These are phyloP conservation scores for Clanis bilineata DNA, from an alignment of 2,888 invertebrate genomes.

Conservation along the genomic window DNA sequence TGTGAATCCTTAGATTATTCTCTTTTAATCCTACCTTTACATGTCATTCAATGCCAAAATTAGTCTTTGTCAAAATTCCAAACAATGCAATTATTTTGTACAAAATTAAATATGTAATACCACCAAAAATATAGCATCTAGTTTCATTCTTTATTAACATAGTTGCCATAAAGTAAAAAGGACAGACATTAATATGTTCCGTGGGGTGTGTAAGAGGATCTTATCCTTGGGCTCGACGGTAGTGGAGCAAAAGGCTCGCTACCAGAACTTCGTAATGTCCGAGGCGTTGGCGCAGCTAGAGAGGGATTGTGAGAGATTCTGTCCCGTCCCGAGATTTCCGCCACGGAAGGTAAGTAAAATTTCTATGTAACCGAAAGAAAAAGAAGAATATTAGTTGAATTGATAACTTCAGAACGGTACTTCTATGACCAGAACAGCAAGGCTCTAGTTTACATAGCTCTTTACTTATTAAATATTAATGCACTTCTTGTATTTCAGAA, in stretches of 20 bases:
- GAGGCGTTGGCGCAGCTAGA: slow-evolving; percentile 55
- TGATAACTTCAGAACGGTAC: no score
- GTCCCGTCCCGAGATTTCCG: slow-evolving; percentile 53
- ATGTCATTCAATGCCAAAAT: no score
- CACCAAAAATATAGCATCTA: not conserved
- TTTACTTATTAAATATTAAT: no score
- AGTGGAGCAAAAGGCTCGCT: slow-evolving; percentile 33
- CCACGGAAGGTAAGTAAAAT: slow-evolving; percentile 60
- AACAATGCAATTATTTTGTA: not conserved
- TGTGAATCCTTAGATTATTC: no score
- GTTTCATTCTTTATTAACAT: not conserved
- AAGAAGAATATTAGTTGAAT: not conserved
- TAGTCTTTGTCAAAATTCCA: not conserved
- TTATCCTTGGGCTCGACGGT: slow-evolving; percentile 17
- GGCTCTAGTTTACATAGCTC: no score
- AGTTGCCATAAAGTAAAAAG: slow-evolving; percentile 6
- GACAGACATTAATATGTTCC: slow-evolving; percentile 30
- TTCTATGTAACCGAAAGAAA: not conserved
- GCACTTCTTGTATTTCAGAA: no score
- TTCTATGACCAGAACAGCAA: no score
- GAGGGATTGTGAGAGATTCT: slow-evolving; percentile 54
- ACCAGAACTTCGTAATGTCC: slow-evolving; percentile 59
- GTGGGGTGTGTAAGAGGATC: slow-evolving; percentile 22
- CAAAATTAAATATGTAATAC: not conserved
- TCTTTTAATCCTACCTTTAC: no score